Evolutionary conservation across 2,797 vertebrate species (phyloP).

Genomic region (Syndactyla subalaris): DNA sequence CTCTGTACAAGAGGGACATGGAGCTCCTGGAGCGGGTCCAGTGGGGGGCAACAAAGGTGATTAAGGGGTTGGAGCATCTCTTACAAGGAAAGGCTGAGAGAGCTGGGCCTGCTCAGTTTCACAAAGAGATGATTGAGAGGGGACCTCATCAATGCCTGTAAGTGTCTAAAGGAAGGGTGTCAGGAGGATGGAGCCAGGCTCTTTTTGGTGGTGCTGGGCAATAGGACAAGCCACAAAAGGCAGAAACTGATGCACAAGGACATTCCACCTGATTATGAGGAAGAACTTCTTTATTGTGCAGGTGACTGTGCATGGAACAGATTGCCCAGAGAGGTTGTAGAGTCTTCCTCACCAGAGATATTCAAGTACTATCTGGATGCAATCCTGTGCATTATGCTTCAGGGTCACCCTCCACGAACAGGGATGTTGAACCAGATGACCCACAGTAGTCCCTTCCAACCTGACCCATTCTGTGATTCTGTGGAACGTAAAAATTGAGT

Average conservation of each 20-base stretch:
- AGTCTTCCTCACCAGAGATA: not conserved
- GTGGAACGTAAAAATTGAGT: not conserved
- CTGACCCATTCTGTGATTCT: not conserved
- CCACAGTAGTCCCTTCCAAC: not conserved
- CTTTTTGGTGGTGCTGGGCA: accelerated
- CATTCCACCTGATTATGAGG: not conserved
- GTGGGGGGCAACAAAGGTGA: accelerated
- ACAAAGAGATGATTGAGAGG: accelerated
- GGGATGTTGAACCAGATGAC: not conserved
- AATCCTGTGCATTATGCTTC: not conserved
- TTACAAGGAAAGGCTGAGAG: not conserved
- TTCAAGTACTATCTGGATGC: too few relatives aligned
- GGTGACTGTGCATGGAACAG: accelerated
- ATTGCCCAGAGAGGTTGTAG: not conserved
- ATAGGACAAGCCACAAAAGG: accelerated
- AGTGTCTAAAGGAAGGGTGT: not conserved
- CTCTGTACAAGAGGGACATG: not conserved
- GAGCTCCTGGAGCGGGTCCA: not conserved
- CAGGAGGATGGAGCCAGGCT: not conserved
- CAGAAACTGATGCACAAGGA: not conserved
- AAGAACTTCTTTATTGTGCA: not conserved
- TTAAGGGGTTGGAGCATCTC: not conserved
- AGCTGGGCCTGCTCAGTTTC: not conserved
- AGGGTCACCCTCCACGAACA: not conserved
- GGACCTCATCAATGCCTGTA: not conserved